Base-by-base conservation (phyloP, 2,888 invertebrate genomes). In the Diaperis boleti region DNA sequence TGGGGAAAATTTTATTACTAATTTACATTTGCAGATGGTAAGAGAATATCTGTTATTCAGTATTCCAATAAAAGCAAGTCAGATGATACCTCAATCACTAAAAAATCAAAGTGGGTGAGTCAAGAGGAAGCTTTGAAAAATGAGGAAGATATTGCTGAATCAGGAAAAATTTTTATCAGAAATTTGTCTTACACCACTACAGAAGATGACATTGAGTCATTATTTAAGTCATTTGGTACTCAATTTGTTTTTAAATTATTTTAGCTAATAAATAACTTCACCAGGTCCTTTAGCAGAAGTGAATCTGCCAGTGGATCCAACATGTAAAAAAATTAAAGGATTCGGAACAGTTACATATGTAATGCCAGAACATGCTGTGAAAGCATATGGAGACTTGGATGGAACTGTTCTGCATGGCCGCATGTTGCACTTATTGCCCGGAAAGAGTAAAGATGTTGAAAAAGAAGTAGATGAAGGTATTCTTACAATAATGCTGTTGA, bases 301-400 rank as follows among this genome's bases (percentile, higher is more conserved):
- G 0, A 90, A 90, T 80, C 84, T 98, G 76, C 97, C 98, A 0
- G 87, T 98, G 56, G 98, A 98, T 79, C 84, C 86, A 54, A 77
- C 87, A 1, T 91, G 92, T 0, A 89, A 95, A 31, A 90, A 91
- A 78, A 86, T 90, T 8, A 97, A 97, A 82, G 97, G 98, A 0
- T 98, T 96, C 81, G 98, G 95, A 0, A 91, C 92, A 0, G 86
- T 98, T 0, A 95, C 96, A 0, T 99, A 89, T 78, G 83, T 99
- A 77, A 90, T 98, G 85, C 96, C 98, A 0, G 98, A 98, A 78
- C 92, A 98, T 81, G 99, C 99, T 0, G 89, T 93, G 0, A 88
- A 87, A 73, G 98, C 99, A 0, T 97, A 90, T 78, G 84, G 88
- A 0, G 90, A 90, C 69, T 83, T 98, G 1, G 98, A 98, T 82